phyloP scores from a whole-genome alignment of 2,888 invertebrate species.

The Tetragnatha montana region DNA sequence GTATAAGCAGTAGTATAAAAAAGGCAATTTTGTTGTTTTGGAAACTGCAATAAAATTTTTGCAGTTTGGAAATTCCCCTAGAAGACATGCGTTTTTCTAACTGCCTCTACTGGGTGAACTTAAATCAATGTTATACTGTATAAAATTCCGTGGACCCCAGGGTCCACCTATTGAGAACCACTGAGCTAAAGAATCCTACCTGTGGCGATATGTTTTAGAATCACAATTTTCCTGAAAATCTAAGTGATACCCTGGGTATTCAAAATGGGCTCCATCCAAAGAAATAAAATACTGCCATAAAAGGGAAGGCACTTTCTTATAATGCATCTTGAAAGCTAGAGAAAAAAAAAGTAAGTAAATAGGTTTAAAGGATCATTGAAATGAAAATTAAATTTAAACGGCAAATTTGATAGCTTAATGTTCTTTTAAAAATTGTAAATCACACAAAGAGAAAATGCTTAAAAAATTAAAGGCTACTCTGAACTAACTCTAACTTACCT shows the following conservation, averaged over 20 bases:
- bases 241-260: slow-evolving; percentile 77
- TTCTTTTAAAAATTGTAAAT: no score
- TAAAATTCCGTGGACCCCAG: not conserved
- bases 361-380: not conserved
- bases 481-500: slow-evolving; percentile 31
- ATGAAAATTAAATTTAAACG: not conserved
- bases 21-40: no score
- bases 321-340: slow-evolving; percentile 58
- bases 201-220: slow-evolving; percentile 75
- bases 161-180: not conserved
- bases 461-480: not conserved
- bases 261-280: slow-evolving; percentile 77
- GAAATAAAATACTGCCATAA: slow-evolving; percentile 79
- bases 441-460: not conserved
- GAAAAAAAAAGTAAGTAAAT: not conserved
- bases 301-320: slow-evolving; percentile 58
- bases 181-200: slow-evolving; percentile 73
- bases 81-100: no score
- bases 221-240: slow-evolving; percentile 74
- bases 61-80: no score
- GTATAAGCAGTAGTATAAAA: no score
- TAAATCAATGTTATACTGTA: not conserved
- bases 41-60: no score
- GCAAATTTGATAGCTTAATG: not conserved
- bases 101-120: no score